Evolutionary conservation across 1,140 invertebrate species (phyloP).

Genomic region (Drosophila pandora): DNA sequence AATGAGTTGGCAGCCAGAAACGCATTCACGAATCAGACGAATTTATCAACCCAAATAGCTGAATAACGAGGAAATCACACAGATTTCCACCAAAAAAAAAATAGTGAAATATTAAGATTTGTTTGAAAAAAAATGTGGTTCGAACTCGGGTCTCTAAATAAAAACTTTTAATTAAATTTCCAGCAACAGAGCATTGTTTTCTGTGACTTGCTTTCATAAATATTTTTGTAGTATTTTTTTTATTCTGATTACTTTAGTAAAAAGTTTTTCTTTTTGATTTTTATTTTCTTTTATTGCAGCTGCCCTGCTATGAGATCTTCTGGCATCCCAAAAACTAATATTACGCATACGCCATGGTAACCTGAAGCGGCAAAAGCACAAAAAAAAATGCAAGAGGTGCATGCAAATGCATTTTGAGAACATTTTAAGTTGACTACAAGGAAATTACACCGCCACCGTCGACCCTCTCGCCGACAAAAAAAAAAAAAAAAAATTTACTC

Average conservation of each 20-base stretch:
- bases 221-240: slow-evolving; percentile 9
- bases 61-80: slow-evolving; percentile 31
- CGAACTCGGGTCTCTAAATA: not conserved
- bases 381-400: slow-evolving; percentile 8
- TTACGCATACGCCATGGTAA: slow-evolving; percentile 66
- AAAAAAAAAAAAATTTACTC: slow-evolving; percentile 26
- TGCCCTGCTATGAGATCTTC: slow-evolving; percentile 50
- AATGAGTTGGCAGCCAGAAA: slow-evolving; percentile 23
- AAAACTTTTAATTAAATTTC: slow-evolving; percentile 2
- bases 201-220: slow-evolving; percentile 12
- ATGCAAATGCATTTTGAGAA: slow-evolving; percentile 70
- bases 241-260: slow-evolving; percentile 7
- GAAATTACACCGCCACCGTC: slow-evolving; percentile 59
- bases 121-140: too few relatives aligned
- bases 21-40: slow-evolving; percentile 39
- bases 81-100: slow-evolving; percentile 5
- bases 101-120: not conserved
- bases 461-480: not conserved
- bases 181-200: not conserved
- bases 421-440: slow-evolving; percentile 74
- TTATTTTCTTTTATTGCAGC: slow-evolving; percentile 14
- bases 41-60: slow-evolving; percentile 46
- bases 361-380: slow-evolving; percentile 5
- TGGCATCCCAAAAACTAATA: slow-evolving; percentile 62
- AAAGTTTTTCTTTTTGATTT: slow-evolving; percentile 41